Base-by-base conservation (phyloP, 1,140 invertebrate genomes). In the Manduca sexta region DNA sequence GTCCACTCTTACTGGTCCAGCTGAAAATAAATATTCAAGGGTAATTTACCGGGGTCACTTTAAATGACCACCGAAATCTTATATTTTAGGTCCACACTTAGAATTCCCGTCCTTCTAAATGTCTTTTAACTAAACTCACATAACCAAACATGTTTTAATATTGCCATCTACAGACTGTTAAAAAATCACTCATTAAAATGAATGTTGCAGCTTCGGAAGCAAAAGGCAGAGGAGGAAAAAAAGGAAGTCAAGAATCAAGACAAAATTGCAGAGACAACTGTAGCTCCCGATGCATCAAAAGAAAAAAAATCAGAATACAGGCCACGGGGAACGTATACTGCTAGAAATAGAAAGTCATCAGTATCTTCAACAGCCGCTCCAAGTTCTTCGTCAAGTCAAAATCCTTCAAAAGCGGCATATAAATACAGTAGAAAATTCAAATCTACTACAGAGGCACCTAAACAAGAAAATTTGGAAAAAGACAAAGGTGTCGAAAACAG, bases 371-470 rank as follows among this genome's bases (percentile, higher is more conserved):
- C 69, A 29, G 49, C 66, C 40, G 45, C 58, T 5, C 43, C 40
- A 41, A 30, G 58, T 2, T 46, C 47, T 14, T 51, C 57, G 13
- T 50, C 50, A 44, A 49, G 55, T 40, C 63, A 40, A 49, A 56
- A 60, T 33, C 61, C 39, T 42, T 50, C 56, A 12, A 65, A 74
- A 58, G 72, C 60, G 49, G 55, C 62, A 10, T 73, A 72, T 40
- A 84, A 81, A 64, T 83, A 64, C 52, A 82, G 49, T 37, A 71
- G 80, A 63, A 82, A 76, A 64, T 68, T 73, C 39, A 79, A 77
- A 65, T 15, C 63, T 34, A 68, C 71, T 45, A 70, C 67, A 2
- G 65, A 70, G 46, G 17, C 60, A 17, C 55, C 73, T 3, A 62
- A 58, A 37, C 47, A 13, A 30, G 69, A 70, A 45, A 64, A 30